phyloP scores from a whole-genome alignment of 2,888 invertebrate genomes.

The Troglohyphantes excavatus region DNA sequence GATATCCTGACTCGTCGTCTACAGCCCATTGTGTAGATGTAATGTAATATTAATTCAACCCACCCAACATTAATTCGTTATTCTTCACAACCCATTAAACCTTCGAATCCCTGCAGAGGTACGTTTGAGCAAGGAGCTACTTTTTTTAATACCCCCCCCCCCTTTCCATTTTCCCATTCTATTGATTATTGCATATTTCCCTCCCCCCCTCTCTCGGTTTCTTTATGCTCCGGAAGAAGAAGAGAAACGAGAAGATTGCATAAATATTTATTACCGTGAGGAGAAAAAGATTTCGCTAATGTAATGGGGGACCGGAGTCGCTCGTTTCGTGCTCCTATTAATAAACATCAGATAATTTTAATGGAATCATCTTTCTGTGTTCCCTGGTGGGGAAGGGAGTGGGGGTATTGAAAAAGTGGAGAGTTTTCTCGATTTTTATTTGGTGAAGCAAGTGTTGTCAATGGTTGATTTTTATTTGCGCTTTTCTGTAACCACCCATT shows the following conservation, averaged over 20 bases:
- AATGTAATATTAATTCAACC: background rate
- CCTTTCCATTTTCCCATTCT: conserved; percentile 31
- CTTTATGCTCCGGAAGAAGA: conserved; percentile 19
- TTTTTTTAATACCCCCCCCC: conserved; percentile 58
- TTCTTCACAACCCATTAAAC: background rate
- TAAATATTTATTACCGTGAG: conserved; percentile 73
- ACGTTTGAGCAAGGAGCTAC: conserved; percentile 27
- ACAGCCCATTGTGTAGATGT: no score
- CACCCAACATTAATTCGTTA: background rate
- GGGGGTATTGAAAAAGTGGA: conserved; percentile 64
- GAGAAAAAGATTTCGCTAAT: conserved; percentile 68
- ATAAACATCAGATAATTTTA: conserved; percentile 79
- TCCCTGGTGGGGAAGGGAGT: background rate
- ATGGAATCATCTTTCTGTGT: conserved; percentile 60
- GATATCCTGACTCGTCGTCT: no score
- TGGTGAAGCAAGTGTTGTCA: conserved; percentile 73
- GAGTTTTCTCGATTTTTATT: conserved; percentile 53
- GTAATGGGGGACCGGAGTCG: conserved; percentile 53
- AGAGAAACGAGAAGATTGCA: conserved; percentile 65
- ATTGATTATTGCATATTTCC: conserved; percentile 68
- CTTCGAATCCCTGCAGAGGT: background rate
- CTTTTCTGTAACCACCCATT: background rate
- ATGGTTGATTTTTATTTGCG: conserved; percentile 36
- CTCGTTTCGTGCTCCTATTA: conserved; percentile 64
- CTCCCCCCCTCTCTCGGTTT: conserved; percentile 55